Evolutionary conservation across 2,113 vertebrate species (phyloP).

Genomic region (Callipepla squamata): DNA sequence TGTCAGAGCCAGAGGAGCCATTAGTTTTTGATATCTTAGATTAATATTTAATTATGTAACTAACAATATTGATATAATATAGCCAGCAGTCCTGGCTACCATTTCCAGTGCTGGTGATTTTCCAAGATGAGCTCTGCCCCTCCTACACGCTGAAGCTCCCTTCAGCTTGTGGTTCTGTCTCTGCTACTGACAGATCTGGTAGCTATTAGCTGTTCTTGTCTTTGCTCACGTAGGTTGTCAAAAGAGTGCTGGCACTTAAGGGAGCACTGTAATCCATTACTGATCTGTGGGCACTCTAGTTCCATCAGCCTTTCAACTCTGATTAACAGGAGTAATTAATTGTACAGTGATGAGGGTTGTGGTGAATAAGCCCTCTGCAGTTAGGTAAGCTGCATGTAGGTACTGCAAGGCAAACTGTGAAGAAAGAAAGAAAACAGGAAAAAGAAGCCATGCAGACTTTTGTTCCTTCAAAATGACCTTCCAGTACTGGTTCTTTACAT

Average conservation of each 20-base stretch:
- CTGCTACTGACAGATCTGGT: neutral
- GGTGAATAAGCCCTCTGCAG: neutral
- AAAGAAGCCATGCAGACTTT: conserved; percentile 14
- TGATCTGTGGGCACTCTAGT: neutral
- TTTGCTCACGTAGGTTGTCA: neutral
- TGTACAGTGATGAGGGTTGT: neutral
- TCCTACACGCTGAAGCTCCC: neutral
- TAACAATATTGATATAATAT: conserved; percentile 24
- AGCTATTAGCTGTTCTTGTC: neutral
- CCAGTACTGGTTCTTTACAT: conserved; percentile 14
- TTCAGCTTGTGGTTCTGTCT: neutral
- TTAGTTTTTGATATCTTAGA: neutral
- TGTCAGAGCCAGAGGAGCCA: neutral
- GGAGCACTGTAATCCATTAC: neutral
- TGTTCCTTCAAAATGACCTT: conserved; percentile 36
- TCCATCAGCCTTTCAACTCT: conserved; percentile 13
- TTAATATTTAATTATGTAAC: conserved; percentile 15
- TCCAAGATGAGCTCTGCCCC: neutral
- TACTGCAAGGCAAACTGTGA: neutral
- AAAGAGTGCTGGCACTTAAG: neutral
- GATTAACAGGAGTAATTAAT: conserved; percentile 57
- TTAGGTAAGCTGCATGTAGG: conserved; percentile 16
- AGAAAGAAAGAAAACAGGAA: neutral
- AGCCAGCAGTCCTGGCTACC: neutral
- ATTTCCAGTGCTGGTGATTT: neutral